A percentile compares a stretch with the other conserved stretches of the same genome.
Conservation (phyloP, 2,888 invertebrate species). For the Epirrita christyi region DNA sequence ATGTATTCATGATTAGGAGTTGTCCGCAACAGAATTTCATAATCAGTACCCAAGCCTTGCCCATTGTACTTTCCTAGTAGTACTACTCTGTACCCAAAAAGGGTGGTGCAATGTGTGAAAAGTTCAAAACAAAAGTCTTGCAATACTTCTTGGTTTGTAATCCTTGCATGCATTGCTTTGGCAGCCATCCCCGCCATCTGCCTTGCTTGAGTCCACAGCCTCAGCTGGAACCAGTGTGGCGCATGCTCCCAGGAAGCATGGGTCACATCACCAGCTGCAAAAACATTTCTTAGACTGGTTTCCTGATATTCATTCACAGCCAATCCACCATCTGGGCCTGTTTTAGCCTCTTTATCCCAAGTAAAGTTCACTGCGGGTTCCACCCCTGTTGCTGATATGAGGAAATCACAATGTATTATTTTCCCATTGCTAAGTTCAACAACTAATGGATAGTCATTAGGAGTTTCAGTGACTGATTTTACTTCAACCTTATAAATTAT, state of each 20-base stretch:
- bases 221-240: slow-evolving; percentile 96
- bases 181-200: slow-evolving; percentile 99
- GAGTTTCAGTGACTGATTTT: slow-evolving; percentile 63
- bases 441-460: slow-evolving; percentile 87
- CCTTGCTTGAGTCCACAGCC: slow-evolving; percentile 98
- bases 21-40: slow-evolving; percentile 93
- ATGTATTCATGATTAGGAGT: slow-evolving; percentile 93
- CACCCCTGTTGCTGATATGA: slow-evolving; percentile 98
- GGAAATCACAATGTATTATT: slow-evolving; percentile 92
- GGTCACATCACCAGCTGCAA: slow-evolving; percentile 98
- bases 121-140: slow-evolving; percentile 99
- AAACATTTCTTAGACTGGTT: slow-evolving; percentile 91
- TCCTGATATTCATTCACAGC: slow-evolving; percentile 93
- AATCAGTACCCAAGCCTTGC: slow-evolving; percentile 91
- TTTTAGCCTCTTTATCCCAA: slow-evolving; percentile 79
- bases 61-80: slow-evolving; percentile 97
- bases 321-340: slow-evolving; percentile 91
- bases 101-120: slow-evolving; percentile 97
- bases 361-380: slow-evolving; percentile 86
- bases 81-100: slow-evolving; percentile 97
- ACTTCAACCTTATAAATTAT: slow-evolving; percentile 87
- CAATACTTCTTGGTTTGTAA: slow-evolving; percentile 86
- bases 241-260: slow-evolving; percentile 91
- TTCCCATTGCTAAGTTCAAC: slow-evolving; percentile 90
- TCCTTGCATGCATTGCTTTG: slow-evolving; percentile 91